Base-by-base conservation (phyloP, 2,797 vertebrate genomes). In the Diplodus sargus region DNA sequence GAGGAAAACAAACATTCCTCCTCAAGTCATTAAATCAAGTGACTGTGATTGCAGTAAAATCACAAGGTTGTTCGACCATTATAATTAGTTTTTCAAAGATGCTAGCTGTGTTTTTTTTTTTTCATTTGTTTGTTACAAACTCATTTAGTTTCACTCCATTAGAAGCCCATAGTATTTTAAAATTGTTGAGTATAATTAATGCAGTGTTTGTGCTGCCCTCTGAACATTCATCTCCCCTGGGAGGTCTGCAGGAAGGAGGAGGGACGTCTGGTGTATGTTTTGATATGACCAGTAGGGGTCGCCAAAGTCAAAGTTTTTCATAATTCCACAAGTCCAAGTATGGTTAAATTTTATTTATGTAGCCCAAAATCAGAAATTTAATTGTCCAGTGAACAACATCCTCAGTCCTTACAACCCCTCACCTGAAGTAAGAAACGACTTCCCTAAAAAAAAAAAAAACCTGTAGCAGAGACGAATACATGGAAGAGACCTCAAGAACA, bases 221-320 rank as follows among this genome's bases (percentile, higher is more conserved):
- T 30, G 61, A 47, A 22, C 60, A 18, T 39, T 67, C 15, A 23
- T 67, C 34, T 42, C 64, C 15, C 16, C 20, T 9, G 13, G 28
- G 63, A 54, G 22, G n/a, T 68, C 22, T 47, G 39, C 20, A 5
- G n/a, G 51, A 18, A 18, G 8, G 51, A 25, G 45, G 7, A 20
- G 18, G 20, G 48, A 1, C 18, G 5, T 20, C 15, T 23, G 9
- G 13, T 48, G 67, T 51, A 1, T 72, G 22, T 58, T 9, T 20
- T 20, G 2, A 28, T 58, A 20, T 8, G 6, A 48, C 58, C 72
- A 76, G 64, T 69, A 13, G 75, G 23, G 68, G 79, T 34, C 3
- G 20, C 77, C 65, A 83, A 66, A 81, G 34, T 57, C 15, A 17
- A 56, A 28, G 23, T 17, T 13, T 66, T 60, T 60, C 42, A 0